A percentile compares a stretch with the other conserved stretches of the same genome.
These are phyloP conservation scores for Athalia circularis DNA, from an alignment of 2,888 invertebrate genomes.

Conservation along the genomic window DNA sequence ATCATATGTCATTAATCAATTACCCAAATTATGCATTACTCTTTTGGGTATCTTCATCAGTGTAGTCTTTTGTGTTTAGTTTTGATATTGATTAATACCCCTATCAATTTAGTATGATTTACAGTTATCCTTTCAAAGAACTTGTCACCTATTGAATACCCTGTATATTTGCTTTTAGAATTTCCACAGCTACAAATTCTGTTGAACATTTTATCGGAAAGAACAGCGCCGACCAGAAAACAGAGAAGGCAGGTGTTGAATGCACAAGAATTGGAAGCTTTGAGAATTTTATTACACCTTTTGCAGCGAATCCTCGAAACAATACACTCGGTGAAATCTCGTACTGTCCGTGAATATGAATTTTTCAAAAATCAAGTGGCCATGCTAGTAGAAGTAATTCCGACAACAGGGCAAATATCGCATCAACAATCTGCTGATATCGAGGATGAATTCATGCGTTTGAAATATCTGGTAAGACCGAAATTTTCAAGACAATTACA, in stretches of 20 bases:
- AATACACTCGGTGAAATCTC: background rate
- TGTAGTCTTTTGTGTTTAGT: background rate
- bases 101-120: background rate
- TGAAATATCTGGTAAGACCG: conserved; percentile 17
- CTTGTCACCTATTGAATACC: background rate
- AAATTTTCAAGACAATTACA: background rate
- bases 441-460: conserved; percentile 5
- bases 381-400: conserved; percentile 3
- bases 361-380: conserved; percentile 18
- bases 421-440: conserved; percentile 25
- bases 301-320: background rate
- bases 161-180: background rate
- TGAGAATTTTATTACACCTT: conserved; percentile 2
- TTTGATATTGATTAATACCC: background rate
- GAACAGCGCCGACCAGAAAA: background rate
- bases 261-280: conserved; percentile 14
- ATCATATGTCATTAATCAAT: too few species aligned
- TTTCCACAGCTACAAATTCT: background rate
- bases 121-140: background rate
- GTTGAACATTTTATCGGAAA: background rate
- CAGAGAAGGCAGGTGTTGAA: conserved; percentile 12
- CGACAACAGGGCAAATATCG: conserved; percentile 26
- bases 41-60: background rate
- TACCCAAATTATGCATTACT: too few species aligned
- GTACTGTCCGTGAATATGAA: background rate